phyloP scores from a whole-genome alignment of 2,797 vertebrate genomes.

The Sternotherus odoratus region DNA sequence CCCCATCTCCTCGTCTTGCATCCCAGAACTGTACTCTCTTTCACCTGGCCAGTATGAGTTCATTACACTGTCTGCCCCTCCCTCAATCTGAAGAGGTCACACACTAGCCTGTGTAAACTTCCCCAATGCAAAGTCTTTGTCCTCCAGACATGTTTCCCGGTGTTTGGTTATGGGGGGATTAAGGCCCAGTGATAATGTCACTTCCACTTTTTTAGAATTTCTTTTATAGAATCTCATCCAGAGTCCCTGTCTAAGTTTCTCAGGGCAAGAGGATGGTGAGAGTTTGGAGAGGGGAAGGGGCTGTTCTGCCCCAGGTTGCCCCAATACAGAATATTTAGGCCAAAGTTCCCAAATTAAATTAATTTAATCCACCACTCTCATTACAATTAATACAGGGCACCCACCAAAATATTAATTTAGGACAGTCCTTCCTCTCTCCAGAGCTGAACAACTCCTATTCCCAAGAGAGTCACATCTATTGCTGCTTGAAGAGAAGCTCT shows the following conservation, averaged over 20 bases:
- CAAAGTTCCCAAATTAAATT: background rate
- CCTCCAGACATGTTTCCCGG: too few relatives aligned
- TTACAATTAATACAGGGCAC: background rate
- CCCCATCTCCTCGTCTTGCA: too few relatives aligned
- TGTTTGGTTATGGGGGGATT: too few relatives aligned
- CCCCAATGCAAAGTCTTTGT: too few relatives aligned
- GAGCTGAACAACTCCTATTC: background rate
- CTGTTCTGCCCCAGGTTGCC: background rate
- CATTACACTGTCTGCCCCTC: too few relatives aligned
- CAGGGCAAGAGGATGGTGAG: background rate
- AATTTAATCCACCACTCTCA: background rate
- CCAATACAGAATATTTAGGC: background rate
- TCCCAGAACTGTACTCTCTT: too few relatives aligned
- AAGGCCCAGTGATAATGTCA: too few relatives aligned
- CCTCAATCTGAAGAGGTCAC: too few relatives aligned
- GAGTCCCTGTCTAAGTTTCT: slow-evolving; percentile 1
- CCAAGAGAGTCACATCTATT: background rate
- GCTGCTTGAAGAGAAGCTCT: background rate
- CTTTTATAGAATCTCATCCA: background rate
- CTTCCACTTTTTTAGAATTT: too few relatives aligned
- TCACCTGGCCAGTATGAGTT: too few relatives aligned
- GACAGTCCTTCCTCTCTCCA: background rate
- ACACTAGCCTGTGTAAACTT: too few relatives aligned
- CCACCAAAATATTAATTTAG: background rate
- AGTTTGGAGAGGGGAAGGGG: background rate